Percentiles rank a stretch among this genome's conserved stretches.
Conservation (phyloP, 2,113 vertebrate species). For the Narcine bancroftii region DNA sequence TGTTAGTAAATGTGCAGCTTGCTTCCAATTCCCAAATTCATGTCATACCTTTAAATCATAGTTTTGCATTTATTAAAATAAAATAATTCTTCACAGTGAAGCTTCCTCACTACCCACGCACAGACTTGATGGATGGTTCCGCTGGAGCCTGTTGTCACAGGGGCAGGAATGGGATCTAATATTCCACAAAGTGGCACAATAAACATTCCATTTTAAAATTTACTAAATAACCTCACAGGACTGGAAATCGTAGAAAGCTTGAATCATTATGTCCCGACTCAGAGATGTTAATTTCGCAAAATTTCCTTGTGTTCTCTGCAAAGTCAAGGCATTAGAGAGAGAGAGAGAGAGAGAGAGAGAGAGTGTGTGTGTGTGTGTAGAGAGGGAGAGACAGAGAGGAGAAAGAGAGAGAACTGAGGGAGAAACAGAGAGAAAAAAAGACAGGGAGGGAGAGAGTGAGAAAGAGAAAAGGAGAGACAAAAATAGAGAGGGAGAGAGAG, state of each 20-base stretch:
- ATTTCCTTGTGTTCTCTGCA: not conserved
- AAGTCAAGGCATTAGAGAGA: not conserved
- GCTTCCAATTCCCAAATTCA: not conserved
- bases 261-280: not conserved
- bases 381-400: not conserved
- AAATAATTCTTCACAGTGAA: not conserved
- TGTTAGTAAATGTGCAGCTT: not conserved
- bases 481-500: not conserved
- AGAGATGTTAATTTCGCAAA: not conserved
- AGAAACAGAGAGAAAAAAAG: not conserved
- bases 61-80: not conserved
- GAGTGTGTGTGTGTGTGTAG: too few species aligned
- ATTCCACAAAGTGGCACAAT: not conserved
- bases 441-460: not conserved
- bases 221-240: not conserved
- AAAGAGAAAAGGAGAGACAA: not conserved
- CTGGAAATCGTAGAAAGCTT: not conserved
- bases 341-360: not conserved
- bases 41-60: not conserved
- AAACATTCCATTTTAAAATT: not conserved
- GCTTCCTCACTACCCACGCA: not conserved
- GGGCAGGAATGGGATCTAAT: not conserved
- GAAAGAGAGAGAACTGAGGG: not conserved
- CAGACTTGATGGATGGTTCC: not conserved
- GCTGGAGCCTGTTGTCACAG: not conserved